A percentile compares a stretch with the other conserved stretches of the same genome.
Conservation (phyloP, 1,140 invertebrate genomes). For the Drosophila kohkoa region DNA sequence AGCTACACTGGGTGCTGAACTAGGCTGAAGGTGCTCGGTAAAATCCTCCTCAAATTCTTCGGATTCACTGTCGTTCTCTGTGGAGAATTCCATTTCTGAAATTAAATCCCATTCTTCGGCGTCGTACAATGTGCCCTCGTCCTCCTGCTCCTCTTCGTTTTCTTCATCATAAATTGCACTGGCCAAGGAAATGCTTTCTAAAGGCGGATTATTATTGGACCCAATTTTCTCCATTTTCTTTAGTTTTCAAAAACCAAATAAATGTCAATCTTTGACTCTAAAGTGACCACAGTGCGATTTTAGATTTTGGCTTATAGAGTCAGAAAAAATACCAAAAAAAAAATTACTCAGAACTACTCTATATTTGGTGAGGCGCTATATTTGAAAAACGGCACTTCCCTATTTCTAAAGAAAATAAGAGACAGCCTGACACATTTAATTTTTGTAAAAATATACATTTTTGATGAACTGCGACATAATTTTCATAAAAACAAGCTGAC, state of each 20-base stretch:
- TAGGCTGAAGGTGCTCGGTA: neutral
- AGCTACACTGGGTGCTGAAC: neutral
- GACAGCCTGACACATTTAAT: too few species aligned
- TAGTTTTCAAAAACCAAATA: slow-evolving; percentile 37
- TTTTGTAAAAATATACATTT: too few species aligned
- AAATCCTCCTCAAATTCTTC: slow-evolving; percentile 5
- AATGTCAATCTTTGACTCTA: neutral
- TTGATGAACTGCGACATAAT: too few species aligned
- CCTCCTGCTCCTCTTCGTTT: slow-evolving; percentile 4
- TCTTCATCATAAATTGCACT: neutral
- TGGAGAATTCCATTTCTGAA: neutral
- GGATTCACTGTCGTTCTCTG: neutral
- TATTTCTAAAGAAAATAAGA: too few species aligned
- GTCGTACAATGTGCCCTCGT: neutral
- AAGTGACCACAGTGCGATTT: neutral
- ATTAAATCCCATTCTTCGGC: neutral
- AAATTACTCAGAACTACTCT: neutral
- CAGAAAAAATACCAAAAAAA: neutral
- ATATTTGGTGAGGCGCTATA: neutral
- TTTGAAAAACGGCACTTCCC: too few species aligned
- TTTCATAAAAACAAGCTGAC: too few species aligned
- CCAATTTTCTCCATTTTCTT: slow-evolving; percentile 25
- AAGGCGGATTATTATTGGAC: neutral
- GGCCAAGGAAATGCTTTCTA: neutral
- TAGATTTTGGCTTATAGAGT: neutral